These are phyloP conservation scores for Sus scrofa DNA, from an alignment of 2,113 vertebrate species.

Conservation along the genomic window DNA sequence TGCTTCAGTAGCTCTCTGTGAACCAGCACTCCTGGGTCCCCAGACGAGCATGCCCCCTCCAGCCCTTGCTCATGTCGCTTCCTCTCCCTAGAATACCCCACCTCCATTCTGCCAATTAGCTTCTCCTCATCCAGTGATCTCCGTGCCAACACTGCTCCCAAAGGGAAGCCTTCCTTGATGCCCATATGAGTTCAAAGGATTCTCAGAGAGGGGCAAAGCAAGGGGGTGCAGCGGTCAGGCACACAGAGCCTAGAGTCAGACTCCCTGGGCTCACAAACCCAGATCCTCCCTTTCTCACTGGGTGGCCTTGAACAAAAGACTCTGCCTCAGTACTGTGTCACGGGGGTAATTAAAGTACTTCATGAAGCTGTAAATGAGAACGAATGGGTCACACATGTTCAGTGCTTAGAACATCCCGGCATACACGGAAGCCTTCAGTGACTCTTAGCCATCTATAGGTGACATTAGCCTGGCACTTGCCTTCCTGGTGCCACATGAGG, in stretches of 20 bases:
- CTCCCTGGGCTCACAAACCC: not conserved
- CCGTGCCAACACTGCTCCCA: not conserved
- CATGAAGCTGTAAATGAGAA: not conserved
- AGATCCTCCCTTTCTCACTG: not conserved
- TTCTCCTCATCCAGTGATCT: not conserved
- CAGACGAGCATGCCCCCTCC: not conserved
- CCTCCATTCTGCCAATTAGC: not conserved
- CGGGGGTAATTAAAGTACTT: not conserved
- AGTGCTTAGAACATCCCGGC: not conserved
- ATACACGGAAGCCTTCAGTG: not conserved
- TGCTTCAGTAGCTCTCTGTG: not conserved
- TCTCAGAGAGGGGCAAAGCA: not conserved
- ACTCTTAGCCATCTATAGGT: not conserved
- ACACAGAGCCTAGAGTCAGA: not conserved
- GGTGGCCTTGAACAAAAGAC: not conserved
- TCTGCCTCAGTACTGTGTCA: not conserved
- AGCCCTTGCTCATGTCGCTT: not conserved
- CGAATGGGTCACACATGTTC: rapidly evolving
- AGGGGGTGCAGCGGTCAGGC: not conserved
- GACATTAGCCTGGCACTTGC: not conserved
- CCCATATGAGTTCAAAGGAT: not conserved
- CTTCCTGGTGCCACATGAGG: not conserved
- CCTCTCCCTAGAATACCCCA: not conserved
- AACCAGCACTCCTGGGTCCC: not conserved
- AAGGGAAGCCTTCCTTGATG: not conserved